Evolutionary conservation across 1,140 invertebrate species (phyloP), one percentile per base, ranked within the genome.

Genomic region (Ruditapes philippinarum): DNA sequence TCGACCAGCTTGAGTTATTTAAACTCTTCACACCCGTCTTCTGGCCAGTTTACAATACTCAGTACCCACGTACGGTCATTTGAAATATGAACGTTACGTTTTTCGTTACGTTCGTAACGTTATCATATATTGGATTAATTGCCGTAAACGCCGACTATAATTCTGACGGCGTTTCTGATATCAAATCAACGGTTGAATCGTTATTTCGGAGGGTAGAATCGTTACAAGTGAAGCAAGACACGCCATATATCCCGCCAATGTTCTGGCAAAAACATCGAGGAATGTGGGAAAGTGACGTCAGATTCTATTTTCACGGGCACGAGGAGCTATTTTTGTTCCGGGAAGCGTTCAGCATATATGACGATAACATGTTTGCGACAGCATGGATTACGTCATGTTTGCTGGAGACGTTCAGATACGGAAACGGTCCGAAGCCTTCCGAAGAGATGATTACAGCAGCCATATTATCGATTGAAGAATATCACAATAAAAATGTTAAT

Each of bases 281-380:
- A 57, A 74, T 94, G 40, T 95, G 93, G 81, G 91, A 91, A 74
- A 94, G 93, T 82, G 92, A 94, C 42, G 93, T 95, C 3, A 90
- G 92, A 74, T 83, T 93, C 33, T 93, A 95, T 90, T 93, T 95
- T 54, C 93, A 94, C 81, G 94, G 94, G 1, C 84, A 86, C 33
- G 90, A 91, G 28, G 89, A 90, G 4, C 45, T 92, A 45, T 89
- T 91, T 31, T 87, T 92, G 14, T 12, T 94, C 19, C 83, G 94
- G 1, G 90, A 94, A 28, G 51, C 83, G 22, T 92, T 94, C 22
- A 65, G 86, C 17, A 91, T 95, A 22, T 95, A 91, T 87, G 94
- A 95, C 89, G 94, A 94, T 84, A 94, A 95, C 89, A 95, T 94
- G 94, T 95, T 95, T 85, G 94, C 92, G 0, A 95, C 94, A 28